Conservation (phyloP, 2,797 vertebrate genomes). For the Percopsis omiscomaycus region DNA sequence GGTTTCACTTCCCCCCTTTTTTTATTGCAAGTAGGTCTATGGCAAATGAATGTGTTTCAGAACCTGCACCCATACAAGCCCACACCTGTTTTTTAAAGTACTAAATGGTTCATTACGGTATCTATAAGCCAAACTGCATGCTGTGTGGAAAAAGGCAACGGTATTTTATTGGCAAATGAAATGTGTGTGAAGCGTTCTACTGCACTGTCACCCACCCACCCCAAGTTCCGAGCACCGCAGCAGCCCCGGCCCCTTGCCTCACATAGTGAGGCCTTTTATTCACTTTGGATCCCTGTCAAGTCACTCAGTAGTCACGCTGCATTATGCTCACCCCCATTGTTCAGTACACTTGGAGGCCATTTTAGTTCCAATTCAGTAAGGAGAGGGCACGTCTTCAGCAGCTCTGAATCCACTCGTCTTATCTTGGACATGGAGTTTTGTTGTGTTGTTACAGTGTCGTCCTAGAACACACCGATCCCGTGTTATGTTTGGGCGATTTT, state of each 20-base stretch:
- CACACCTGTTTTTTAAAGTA: conserved; percentile 17
- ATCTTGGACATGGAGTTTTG: conserved; percentile 60
- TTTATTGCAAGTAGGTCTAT: neutral
- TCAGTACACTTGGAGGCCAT: conserved; percentile 78
- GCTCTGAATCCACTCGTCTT: conserved; percentile 50
- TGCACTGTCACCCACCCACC: conserved; percentile 66
- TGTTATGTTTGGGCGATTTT: too few relatives aligned
- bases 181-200: conserved; percentile 69
- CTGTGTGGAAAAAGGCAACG: conserved; percentile 63
- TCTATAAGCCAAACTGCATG: conserved; percentile 35
- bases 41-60: neutral
- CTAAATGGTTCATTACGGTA: conserved; percentile 45
- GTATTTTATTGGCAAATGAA: conserved; percentile 71
- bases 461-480: conserved; percentile 8
- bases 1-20: conserved; percentile 1
- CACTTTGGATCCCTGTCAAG: conserved; percentile 79
- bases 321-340: conserved; percentile 81
- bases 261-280: conserved; percentile 80
- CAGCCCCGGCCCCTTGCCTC: conserved; percentile 67
- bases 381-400: conserved; percentile 62
- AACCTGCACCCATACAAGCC: neutral
- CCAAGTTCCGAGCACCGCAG: conserved; percentile 68
- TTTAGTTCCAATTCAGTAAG: conserved; percentile 77
- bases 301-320: conserved; percentile 80
- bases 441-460: conserved; percentile 39